phyloP scores from a whole-genome alignment of 1,140 invertebrate genomes.

The Ceratina japonica region DNA sequence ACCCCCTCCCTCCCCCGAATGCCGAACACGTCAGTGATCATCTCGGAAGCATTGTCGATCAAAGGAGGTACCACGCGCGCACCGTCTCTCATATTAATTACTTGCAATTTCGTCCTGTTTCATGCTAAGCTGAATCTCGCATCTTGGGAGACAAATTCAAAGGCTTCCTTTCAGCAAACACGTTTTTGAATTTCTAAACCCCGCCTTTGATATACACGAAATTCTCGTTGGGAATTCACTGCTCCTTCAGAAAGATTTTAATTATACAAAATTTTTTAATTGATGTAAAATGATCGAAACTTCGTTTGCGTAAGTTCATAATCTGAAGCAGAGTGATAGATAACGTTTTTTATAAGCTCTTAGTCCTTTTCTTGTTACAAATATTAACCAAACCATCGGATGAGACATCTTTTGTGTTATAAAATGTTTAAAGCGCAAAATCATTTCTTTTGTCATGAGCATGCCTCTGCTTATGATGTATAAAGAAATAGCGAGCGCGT shows the following conservation, averaged over 20 bases:
- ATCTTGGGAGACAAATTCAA: not conserved
- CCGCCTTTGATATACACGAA: too few relatives aligned
- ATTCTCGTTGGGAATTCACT: too few relatives aligned
- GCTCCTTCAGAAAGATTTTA: too few relatives aligned
- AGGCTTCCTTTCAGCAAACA: not conserved
- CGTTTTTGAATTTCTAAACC: not conserved
- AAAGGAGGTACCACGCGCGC: constrained; percentile 57
- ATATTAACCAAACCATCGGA: too few relatives aligned
- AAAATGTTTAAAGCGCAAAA: too few relatives aligned
- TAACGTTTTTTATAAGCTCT: too few relatives aligned
- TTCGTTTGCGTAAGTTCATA: too few relatives aligned
- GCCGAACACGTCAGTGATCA: constrained; percentile 72
- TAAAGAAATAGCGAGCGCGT: not conserved
- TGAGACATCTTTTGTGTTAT: too few relatives aligned
- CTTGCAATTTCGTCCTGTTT: constrained; percentile 5
- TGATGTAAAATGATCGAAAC: too few relatives aligned
- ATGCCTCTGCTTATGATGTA: not conserved
- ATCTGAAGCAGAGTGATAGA: too few relatives aligned
- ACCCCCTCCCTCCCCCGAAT: constrained; percentile 78
- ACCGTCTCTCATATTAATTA: constrained; percentile 30
- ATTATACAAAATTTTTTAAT: too few relatives aligned
- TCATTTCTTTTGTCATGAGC: not conserved
- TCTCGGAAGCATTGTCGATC: constrained; percentile 67
- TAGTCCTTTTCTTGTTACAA: too few relatives aligned
- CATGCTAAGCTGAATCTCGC: not conserved